These are phyloP conservation scores for Desmophyllum pertusum DNA, from an alignment of 92 coral and sea anemone genomes.

Conservation along the genomic window DNA sequence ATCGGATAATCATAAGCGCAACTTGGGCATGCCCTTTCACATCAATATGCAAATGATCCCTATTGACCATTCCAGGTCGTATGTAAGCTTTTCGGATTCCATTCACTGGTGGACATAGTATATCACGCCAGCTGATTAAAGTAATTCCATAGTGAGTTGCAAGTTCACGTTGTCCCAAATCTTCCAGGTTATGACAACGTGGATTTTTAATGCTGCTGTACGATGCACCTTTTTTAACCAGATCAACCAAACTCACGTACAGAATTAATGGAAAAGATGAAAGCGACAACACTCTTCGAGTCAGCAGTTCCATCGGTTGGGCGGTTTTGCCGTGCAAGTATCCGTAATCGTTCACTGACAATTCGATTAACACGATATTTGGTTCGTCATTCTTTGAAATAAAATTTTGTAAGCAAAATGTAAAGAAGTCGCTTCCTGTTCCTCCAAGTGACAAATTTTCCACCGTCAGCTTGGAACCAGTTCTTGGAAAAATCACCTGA, in stretches of 20 bases:
- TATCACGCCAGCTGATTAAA: slow-evolving; percentile 76
- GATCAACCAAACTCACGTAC: slow-evolving; percentile 55
- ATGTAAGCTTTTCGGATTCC: slow-evolving; percentile 8
- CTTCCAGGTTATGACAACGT: slow-evolving; percentile 69
- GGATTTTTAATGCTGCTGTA: slow-evolving; percentile 21
- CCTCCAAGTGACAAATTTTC: slow-evolving; percentile 71
- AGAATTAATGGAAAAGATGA: slow-evolving; percentile 63
- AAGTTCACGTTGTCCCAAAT: slow-evolving; percentile 68
- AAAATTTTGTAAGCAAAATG: slow-evolving; percentile 72
- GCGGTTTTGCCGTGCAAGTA: slow-evolving; percentile 55
- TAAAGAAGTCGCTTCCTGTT: slow-evolving; percentile 81
- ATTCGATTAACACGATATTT: slow-evolving; percentile 65
- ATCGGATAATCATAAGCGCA: slow-evolving; percentile 40
- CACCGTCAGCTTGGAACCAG: slow-evolving; percentile 47
- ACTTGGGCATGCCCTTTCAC: slow-evolving; percentile 49
- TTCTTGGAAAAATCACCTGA: slow-evolving; percentile 33
- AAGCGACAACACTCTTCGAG: slow-evolving; percentile 60
- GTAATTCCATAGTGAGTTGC: slow-evolving; percentile 76
- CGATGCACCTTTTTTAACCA: neutral
- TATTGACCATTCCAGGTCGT: slow-evolving; percentile 33
- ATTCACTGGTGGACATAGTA: slow-evolving; percentile 57
- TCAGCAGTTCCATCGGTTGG: slow-evolving; percentile 66
- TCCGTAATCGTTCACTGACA: slow-evolving; percentile 75
- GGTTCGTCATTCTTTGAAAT: slow-evolving; percentile 48
- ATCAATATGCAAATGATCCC: slow-evolving; percentile 52